Evolutionary conservation across 2,113 vertebrate species (phyloP).

Genomic region (Piaya cayana): DNA sequence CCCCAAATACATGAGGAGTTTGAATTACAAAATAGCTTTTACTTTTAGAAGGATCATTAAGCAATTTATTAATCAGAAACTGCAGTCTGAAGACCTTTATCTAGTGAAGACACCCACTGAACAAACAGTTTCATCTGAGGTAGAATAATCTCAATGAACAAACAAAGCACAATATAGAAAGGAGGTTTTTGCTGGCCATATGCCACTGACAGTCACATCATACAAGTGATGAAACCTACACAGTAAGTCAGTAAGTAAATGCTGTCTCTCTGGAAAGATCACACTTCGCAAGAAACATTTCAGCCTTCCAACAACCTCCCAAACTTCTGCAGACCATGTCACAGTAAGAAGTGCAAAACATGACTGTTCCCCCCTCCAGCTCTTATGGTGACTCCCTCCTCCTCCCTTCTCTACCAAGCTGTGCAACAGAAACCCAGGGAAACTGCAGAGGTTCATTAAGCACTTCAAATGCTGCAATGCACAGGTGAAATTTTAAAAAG

Average conservation of each 20-base stretch:
- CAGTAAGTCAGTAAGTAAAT: not conserved
- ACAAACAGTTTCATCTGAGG: not conserved
- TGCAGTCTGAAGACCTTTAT: not conserved
- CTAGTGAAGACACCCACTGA: not conserved
- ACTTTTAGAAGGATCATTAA: not conserved
- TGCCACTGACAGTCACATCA: not conserved
- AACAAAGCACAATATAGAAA: not conserved
- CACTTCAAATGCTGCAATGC: not conserved
- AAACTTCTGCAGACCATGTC: not conserved
- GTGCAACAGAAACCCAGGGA: not conserved
- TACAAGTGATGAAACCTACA: not conserved
- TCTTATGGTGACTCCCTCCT: not conserved
- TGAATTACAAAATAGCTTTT: not conserved
- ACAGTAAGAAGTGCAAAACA: not conserved
- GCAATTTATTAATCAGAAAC: not conserved
- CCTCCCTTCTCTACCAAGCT: not conserved
- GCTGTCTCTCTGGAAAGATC: not conserved
- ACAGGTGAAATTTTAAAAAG: not conserved
- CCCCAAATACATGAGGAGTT: not conserved
- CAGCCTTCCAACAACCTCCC: not conserved
- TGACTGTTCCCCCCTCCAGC: not conserved
- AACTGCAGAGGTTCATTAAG: not conserved
- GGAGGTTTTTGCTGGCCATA: fast-evolving
- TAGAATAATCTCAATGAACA: not conserved
- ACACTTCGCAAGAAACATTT: not conserved